Evolutionary conservation across 2,797 vertebrate species (phyloP).

Genomic region (Enoplosus armatus): DNA sequence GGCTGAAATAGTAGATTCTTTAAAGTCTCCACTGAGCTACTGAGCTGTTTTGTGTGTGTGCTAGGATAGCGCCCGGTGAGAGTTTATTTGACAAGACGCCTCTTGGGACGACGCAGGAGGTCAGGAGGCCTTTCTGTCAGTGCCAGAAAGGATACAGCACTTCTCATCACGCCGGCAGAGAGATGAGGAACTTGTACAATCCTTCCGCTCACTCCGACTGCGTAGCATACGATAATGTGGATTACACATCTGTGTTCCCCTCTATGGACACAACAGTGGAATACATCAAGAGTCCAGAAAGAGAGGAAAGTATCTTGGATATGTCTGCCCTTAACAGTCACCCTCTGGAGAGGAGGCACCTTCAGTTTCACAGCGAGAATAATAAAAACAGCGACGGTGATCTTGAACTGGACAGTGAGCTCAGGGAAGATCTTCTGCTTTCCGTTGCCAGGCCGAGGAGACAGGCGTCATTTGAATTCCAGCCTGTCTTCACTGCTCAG

Average conservation of each 20-base stretch:
- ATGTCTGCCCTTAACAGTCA: conserved; percentile 51
- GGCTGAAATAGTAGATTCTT: neutral
- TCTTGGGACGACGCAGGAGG: conserved; percentile 48
- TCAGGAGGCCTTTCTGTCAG: conserved; percentile 79
- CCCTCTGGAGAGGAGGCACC: conserved; percentile 47
- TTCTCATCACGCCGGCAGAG: conserved; percentile 35
- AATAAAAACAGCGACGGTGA: neutral
- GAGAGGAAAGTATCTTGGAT: conserved; percentile 58
- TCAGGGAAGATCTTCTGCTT: conserved; percentile 64
- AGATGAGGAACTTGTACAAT: conserved; percentile 42
- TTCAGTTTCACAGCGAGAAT: neutral
- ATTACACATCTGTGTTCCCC: conserved; percentile 85
- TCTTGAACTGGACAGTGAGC: conserved; percentile 32
- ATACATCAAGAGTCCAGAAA: conserved; percentile 75
- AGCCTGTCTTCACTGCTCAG: conserved; percentile 67
- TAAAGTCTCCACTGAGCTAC: neutral
- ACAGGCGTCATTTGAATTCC: conserved; percentile 67
- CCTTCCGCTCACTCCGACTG: conserved; percentile 70
- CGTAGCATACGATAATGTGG: conserved; percentile 77
- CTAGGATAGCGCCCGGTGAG: conserved; percentile 85
- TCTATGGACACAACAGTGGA: conserved; percentile 85
- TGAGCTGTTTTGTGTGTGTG: conserved; percentile 23
- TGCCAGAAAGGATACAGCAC: conserved; percentile 75
- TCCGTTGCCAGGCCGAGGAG: conserved; percentile 61
- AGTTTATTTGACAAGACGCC: conserved; percentile 87